A percentile compares a stretch with the other conserved stretches of the same genome.
phyloP scores from a whole-genome alignment of 2,113 vertebrate genomes.

The Rhagologus leucostigma region DNA sequence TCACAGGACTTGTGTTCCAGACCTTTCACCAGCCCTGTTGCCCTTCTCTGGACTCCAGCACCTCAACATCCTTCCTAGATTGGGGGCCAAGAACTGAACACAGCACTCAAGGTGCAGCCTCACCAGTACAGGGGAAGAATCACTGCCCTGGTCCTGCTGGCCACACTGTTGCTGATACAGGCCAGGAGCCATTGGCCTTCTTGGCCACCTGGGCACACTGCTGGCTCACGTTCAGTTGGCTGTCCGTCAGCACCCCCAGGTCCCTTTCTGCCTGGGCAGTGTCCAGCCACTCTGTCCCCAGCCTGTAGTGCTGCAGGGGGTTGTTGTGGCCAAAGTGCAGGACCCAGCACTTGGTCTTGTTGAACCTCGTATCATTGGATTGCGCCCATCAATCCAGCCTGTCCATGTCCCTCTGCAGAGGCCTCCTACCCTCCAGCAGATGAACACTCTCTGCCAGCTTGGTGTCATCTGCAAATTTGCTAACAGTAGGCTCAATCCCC shows the following conservation, averaged over 20 bases:
- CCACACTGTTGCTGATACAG: neutral
- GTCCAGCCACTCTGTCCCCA: neutral
- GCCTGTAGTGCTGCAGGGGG: neutral
- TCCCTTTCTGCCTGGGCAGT: neutral
- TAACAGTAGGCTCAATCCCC: neutral
- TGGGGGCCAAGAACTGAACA: too few relatives aligned
- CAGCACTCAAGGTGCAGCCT: too few relatives aligned
- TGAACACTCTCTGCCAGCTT: accelerated
- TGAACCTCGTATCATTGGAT: neutral
- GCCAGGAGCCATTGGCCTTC: too few relatives aligned
- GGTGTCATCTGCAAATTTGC: neutral
- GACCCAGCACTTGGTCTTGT: neutral
- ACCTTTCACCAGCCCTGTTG: neutral
- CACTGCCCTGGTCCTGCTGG: neutral
- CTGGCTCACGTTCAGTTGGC: neutral
- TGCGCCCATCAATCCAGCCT: neutral
- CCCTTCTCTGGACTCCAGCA: neutral
- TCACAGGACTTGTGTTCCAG: neutral
- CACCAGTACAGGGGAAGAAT: too few relatives aligned
- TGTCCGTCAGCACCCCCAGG: neutral
- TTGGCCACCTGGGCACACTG: neutral
- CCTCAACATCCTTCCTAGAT: neutral
- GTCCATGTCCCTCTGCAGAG: neutral
- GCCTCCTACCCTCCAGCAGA: neutral
- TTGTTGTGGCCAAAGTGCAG: neutral